Percentiles rank a stretch among this genome's conserved stretches.
phyloP scores from a whole-genome alignment of 2,888 invertebrate species.

The Dryococelus australis region DNA sequence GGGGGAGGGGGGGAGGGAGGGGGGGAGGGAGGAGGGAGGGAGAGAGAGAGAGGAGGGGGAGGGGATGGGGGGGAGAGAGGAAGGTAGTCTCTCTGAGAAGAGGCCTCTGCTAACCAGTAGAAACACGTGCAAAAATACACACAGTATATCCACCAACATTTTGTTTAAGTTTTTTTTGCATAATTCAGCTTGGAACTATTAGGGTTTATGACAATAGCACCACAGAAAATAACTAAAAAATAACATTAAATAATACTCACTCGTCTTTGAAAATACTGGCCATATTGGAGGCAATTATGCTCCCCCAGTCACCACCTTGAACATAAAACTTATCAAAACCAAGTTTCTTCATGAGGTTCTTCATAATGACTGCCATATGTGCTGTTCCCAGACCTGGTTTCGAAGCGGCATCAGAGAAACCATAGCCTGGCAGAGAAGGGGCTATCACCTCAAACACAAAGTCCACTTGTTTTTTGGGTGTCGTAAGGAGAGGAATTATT shows the following conservation, averaged over 20 bases:
- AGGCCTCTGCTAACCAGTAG: too few species aligned
- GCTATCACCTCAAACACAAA: constrained; percentile 74
- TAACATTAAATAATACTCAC: constrained; percentile 50
- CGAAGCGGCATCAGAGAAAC: constrained; percentile 65
- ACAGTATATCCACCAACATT: too few species aligned
- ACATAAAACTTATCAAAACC: constrained; percentile 71
- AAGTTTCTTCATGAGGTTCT: constrained; percentile 73
- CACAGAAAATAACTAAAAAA: too few species aligned
- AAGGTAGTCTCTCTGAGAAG: too few species aligned
- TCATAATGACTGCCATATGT: constrained; percentile 67
- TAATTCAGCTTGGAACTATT: too few species aligned
- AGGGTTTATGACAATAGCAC: too few species aligned
- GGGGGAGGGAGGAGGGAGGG: too few species aligned
- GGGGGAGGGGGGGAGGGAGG: too few species aligned
- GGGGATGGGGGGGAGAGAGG: too few species aligned
- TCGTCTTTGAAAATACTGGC: constrained; percentile 68
- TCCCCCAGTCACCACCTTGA: constrained; percentile 88
- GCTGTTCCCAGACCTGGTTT: constrained; percentile 50
- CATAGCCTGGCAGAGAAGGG: constrained; percentile 75
- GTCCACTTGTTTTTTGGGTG: constrained; percentile 60
- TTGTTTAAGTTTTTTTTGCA: too few species aligned
- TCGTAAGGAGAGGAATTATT: constrained; percentile 71
- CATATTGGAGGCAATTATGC: constrained; percentile 68
- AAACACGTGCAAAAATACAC: too few species aligned
- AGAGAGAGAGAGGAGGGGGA: too few species aligned